A percentile compares a stretch with the other conserved stretches of the same genome.
Evolutionary conservation across 1,140 invertebrate genomes (phyloP).

Genomic region (Contarinia nasturtii): DNA sequence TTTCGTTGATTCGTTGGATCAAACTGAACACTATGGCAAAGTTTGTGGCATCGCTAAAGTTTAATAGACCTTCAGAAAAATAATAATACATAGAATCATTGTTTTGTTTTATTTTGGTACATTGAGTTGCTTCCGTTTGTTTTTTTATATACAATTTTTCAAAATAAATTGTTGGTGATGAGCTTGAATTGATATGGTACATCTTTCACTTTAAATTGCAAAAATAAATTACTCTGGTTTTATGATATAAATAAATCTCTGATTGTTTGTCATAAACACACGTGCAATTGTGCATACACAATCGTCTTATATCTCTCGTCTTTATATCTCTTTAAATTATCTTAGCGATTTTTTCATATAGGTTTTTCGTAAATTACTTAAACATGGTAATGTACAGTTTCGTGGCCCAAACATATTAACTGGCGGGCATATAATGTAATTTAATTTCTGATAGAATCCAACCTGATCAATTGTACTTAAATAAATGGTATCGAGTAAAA

Average conservation of each 20-base stretch:
- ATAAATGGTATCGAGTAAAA: conserved; percentile 41
- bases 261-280: too few species aligned
- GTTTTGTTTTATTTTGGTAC: too few species aligned
- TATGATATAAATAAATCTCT: too few species aligned
- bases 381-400: conserved; percentile 20
- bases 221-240: too few species aligned
- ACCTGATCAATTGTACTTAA: conserved; percentile 59
- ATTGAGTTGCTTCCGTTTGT: too few species aligned
- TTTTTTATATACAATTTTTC: too few species aligned
- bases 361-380: conserved; percentile 22
- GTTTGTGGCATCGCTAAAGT: conserved; percentile 41
- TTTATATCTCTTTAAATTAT: not conserved
- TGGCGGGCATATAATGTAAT: conserved; percentile 45
- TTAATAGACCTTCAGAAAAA: conserved; percentile 6
- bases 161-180: too few species aligned
- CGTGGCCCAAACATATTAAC: conserved; percentile 39
- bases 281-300: too few species aligned
- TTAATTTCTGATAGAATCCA: conserved; percentile 54
- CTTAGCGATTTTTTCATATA: conserved; percentile 23
- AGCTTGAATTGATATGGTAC: too few species aligned
- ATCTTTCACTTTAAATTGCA: too few species aligned
- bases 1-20: conserved; percentile 44
- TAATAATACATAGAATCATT: too few species aligned
- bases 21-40: conserved; percentile 45
- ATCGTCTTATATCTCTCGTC: too few species aligned